A percentile compares a stretch with the other conserved stretches of the same genome.
Conservation (phyloP, 2,113 vertebrate genomes). For the Nothobranchius furzeri region DNA sequence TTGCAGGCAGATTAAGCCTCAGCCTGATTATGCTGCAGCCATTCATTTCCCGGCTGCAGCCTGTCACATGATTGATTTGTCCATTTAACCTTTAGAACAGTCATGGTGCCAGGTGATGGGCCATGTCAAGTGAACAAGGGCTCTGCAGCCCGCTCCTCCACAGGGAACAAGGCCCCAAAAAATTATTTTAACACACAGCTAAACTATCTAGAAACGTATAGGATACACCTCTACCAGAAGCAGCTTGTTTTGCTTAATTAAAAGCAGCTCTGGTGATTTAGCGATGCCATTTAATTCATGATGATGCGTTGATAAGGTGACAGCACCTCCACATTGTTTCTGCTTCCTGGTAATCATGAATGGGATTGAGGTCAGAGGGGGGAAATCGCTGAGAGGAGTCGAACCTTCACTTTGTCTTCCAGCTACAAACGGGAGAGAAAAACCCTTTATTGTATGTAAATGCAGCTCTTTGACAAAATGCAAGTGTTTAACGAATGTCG, state of each 20-base stretch:
- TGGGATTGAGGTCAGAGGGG: constrained; percentile 50
- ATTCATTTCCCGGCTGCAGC: constrained; percentile 76
- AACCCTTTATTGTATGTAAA: constrained; percentile 37
- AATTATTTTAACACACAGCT: constrained; percentile 1
- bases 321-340: constrained; percentile 24
- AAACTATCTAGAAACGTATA: not conserved
- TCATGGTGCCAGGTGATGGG: constrained; percentile 68
- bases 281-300: constrained; percentile 57
- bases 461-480: constrained; percentile 6
- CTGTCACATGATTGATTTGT: constrained; percentile 80
- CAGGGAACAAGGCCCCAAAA: constrained; percentile 29
- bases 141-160: constrained; percentile 57
- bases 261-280: constrained; percentile 35
- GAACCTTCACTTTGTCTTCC: constrained; percentile 32
- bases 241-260: not conserved
- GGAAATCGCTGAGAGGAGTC: constrained; percentile 15
- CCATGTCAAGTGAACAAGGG: constrained; percentile 78
- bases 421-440: constrained; percentile 5
- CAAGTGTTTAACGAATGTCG: constrained; percentile 6
- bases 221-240: not conserved
- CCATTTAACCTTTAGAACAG: constrained; percentile 79
- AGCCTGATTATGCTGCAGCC: constrained; percentile 73
- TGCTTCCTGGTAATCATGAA: constrained; percentile 41
- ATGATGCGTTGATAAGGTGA: constrained; percentile 62
- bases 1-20: constrained; percentile 65